A percentile compares a stretch with the other conserved stretches of the same genome.
Evolutionary conservation across 2,113 vertebrate species (phyloP).

Genomic region (Geococcyx californianus): DNA sequence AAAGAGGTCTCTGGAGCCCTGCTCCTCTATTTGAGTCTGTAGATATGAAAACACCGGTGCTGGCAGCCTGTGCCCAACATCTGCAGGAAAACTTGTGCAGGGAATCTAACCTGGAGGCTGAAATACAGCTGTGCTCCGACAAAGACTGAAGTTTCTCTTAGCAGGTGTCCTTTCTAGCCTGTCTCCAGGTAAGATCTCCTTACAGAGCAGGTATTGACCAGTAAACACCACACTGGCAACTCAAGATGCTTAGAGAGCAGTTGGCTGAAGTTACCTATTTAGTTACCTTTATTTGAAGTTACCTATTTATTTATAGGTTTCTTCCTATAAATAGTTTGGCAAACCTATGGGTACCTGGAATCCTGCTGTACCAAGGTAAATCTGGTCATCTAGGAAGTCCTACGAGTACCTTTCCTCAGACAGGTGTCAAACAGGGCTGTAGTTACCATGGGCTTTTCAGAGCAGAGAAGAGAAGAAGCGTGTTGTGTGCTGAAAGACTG

Average conservation of each 20-base stretch:
- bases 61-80: neutral
- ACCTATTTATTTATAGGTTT: neutral
- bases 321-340: neutral
- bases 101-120: neutral
- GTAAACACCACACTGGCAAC: neutral
- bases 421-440: neutral
- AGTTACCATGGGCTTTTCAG: neutral
- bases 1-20: neutral
- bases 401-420: neutral
- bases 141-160: neutral
- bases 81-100: neutral
- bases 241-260: neutral
- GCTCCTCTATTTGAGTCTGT: neutral
- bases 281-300: too few relatives aligned
- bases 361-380: neutral
- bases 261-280: neutral
- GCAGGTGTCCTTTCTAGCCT: neutral
- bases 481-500: neutral
- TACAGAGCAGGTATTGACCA: neutral
- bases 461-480: neutral
- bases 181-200: neutral
- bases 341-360: neutral
- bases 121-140: neutral
- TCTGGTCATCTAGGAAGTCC: neutral
- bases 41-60: neutral